Base-by-base conservation (phyloP, 1,140 invertebrate genomes). In the Heliconius nattereri region DNA sequence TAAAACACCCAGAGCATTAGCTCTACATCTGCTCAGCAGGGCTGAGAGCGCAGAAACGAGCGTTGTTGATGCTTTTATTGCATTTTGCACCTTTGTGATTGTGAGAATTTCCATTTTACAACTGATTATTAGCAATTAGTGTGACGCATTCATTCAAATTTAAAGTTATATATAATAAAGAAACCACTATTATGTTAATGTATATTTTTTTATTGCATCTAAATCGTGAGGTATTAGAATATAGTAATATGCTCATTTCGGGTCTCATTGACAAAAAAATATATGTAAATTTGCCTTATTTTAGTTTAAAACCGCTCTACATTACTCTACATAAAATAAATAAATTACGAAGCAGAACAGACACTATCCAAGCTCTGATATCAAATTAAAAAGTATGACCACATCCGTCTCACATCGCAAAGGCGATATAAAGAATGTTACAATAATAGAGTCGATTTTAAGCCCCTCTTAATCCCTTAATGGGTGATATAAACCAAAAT, bases 1-100 rank as follows among this genome's bases (percentile, higher is more conserved):
- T 90, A 90, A 86, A 88, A 89, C 91, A 88, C 91, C 91, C 90
- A 87, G 85, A 77, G 80, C 78, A 91, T 91, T 88, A 91, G 76
- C 71, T 72, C 76, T 83, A 37, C 77, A 78, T 75, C 80, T 81
- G 80, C 76, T 32, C 70, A 71, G 66, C 70, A 71, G 66, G 76
- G 40, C 75, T 32, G 45, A 49, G 73, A 75, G 23, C 66, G 52
- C 35, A 40, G 71, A 35, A 16, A 26, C 32, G 66, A 19, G 26
- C 57, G 57, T 45, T 20, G 52, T 66, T n/a, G 23, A 72, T 73
- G n/a, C 45, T 19, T 26, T 66, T 45, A 49, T 78, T n/a, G 71
- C 29, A 32, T 71, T 73, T 76, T 70, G 9, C 57, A n/a, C 32
- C 75, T 77, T 71, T 26, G 19, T 13, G 29, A 71, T 72, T 77